Conservation (phyloP, 2,113 vertebrate genomes). For the Eulemur rufifrons region DNA sequence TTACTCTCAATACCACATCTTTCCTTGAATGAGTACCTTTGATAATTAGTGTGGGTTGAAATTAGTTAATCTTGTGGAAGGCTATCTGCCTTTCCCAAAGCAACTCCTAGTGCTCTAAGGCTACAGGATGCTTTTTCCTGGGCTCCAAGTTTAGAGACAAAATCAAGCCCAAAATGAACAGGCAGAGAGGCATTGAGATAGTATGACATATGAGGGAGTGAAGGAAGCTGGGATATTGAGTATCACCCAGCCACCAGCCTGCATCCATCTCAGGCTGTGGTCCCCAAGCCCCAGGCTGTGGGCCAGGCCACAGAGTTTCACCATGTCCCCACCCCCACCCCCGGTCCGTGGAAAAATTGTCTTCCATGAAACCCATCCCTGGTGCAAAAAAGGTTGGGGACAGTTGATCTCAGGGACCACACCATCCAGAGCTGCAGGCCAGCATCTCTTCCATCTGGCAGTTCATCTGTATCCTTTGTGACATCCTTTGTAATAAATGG, state of each 20-base stretch:
- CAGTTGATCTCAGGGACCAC: background rate
- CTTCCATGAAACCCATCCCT: no score
- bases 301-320: no score
- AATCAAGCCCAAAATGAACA: conserved; percentile 34
- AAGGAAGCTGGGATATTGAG: background rate
- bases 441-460: background rate
- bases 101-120: background rate
- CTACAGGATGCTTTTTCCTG: background rate
- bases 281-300: no score
- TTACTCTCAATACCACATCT: conserved; percentile 2
- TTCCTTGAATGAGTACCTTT: conserved; percentile 33
- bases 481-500: background rate
- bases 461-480: background rate
- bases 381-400: no score
- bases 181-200: background rate
- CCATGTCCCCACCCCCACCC: no score
- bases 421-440: background rate
- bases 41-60: background rate
- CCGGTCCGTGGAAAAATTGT: no score
- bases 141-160: background rate
- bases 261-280: background rate
- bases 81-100: background rate
- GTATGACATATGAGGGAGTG: background rate
- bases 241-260: background rate
- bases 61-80: background rate